Conservation (phyloP, 2,888 invertebrate species). For the Cotesia congregata region DNA sequence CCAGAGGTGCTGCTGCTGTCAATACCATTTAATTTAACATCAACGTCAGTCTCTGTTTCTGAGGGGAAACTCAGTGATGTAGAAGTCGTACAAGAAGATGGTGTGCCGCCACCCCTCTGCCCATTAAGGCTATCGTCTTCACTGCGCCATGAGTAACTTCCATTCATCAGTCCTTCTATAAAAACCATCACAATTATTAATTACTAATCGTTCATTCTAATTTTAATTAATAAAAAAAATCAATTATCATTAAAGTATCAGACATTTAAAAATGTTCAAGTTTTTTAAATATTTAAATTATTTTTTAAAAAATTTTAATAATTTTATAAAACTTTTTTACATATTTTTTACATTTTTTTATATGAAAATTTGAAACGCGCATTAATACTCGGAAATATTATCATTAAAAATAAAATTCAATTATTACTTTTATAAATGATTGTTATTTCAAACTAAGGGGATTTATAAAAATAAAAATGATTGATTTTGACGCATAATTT, state of each 20-base stretch:
- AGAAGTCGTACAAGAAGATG: constrained; percentile 76
- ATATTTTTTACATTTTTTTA: too few species aligned
- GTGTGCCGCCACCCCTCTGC: constrained; percentile 70
- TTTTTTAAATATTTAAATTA: too few species aligned
- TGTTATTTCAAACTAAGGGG: too few species aligned
- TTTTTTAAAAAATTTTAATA: too few species aligned
- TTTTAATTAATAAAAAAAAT: not conserved
- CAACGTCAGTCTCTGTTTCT: constrained; percentile 71
- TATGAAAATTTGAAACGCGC: too few species aligned
- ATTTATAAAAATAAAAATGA: too few species aligned
- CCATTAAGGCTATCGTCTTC: constrained; percentile 74
- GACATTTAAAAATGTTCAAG: too few species aligned
- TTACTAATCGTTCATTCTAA: not conserved
- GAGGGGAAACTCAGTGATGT: constrained; percentile 78
- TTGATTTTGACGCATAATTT: too few species aligned
- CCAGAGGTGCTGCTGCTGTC: constrained; percentile 70
- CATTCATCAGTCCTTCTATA: constrained; percentile 78
- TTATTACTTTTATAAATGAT: too few species aligned
- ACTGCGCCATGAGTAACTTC: constrained; percentile 79
- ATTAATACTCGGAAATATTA: too few species aligned
- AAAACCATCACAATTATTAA: constrained; percentile 38
- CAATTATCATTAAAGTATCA: not conserved
- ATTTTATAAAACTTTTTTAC: too few species aligned
- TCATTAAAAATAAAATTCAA: too few species aligned
- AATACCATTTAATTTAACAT: constrained; percentile 53